Evolutionary conservation across 2,888 invertebrate genomes (phyloP), one percentile per base, ranked within the genome.

Genomic region (Phaonia tiefii): DNA sequence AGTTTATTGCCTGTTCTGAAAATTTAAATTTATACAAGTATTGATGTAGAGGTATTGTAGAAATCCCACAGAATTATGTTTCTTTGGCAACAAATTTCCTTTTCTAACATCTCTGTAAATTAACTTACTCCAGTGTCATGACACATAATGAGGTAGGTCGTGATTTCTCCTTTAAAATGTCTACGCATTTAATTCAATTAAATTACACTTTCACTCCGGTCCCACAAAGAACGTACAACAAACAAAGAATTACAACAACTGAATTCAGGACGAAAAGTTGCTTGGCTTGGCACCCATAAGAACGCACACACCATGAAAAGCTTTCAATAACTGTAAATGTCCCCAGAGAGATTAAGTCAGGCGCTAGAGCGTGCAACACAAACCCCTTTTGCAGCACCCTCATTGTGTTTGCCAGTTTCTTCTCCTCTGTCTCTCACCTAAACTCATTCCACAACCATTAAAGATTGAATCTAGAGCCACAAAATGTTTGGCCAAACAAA

Each of bases 351-450:
- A 80, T 80, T 82, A 79, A 75, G 84, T 85, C 85, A 89, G 89
- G 90, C 90, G 90, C 88, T 88, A 88, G 89, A 89, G 89, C 89
- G 87, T 89, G 86, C 87, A 89, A 88, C 87, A 81, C 75, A 81
- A 42, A 42, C 42, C 63, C 63, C 63, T 63, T 63, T 37, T 4
- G 10, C 1, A 2, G 39, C 60, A 60, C 37, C n/a, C 74, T 74
- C 78, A 71, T 20, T 31, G 31, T 31, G 4, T 3, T 31, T 31
- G 31, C 31, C 8, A 3, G 3, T 31, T 31, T 74, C 77, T 63
- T 56, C n/a, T 10, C 17, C 72, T 67, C 67, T 42, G 17, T 54
- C 75, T 75, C 75, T 67, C 20, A 66, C 25, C 54, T 13, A n/a
- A n/a, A n/a, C 37, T 71, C 39, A 31, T 63, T 75, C 51, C n/a